Evolutionary conservation across 2,888 invertebrate species (phyloP).

Genomic region (Dicyrtomina minuta): DNA sequence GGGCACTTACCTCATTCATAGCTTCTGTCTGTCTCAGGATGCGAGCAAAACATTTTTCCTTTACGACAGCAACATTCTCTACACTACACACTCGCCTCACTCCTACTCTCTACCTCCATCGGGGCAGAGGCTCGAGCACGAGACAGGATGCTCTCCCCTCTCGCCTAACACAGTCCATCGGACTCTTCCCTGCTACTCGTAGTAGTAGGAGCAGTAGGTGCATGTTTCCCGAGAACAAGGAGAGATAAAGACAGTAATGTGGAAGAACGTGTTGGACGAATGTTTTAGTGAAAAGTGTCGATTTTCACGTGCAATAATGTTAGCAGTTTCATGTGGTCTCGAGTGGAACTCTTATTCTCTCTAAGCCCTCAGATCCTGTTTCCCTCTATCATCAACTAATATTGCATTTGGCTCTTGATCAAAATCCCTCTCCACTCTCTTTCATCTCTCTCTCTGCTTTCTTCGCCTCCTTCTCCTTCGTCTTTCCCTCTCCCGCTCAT

Average conservation of each 20-base stretch:
- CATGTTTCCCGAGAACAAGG: too few relatives aligned
- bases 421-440: constrained; percentile 31
- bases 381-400: constrained; percentile 35
- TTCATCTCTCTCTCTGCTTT: not conserved
- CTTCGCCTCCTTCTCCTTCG: constrained; percentile 16
- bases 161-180: too few relatives aligned
- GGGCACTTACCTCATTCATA: constrained; percentile 41
- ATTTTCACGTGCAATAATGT: constrained; percentile 43
- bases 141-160: not conserved
- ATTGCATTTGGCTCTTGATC: constrained; percentile 38
- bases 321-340: constrained; percentile 37
- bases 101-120: not conserved
- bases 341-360: constrained; percentile 33
- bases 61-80: not conserved
- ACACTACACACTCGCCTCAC: not conserved
- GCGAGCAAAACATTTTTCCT: constrained; percentile 4
- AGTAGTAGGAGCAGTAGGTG: too few relatives aligned
- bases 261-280: constrained; percentile 5
- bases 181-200: too few relatives aligned
- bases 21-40: not conserved
- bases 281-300: constrained; percentile 38
- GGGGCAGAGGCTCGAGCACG: not conserved
- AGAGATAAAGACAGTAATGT: not conserved
- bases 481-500: constrained; percentile 12
- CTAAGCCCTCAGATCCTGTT: constrained; percentile 25